Conservation (phyloP, 2,888 invertebrate species). For the Electrophaes corylata region DNA sequence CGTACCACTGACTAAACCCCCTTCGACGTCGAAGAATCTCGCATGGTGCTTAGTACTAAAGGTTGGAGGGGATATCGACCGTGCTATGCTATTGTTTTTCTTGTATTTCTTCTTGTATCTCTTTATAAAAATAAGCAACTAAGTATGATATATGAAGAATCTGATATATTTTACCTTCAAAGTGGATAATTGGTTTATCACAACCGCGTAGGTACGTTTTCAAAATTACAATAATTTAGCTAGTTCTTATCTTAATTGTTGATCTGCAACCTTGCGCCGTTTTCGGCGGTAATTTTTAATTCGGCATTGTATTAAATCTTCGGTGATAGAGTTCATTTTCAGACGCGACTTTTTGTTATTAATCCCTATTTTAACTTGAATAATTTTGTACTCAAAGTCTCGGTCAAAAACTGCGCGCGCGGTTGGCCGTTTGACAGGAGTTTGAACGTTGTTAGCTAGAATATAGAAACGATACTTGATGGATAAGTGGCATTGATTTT, state of each 20-base stretch:
- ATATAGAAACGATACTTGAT: no score
- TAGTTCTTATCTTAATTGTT: conserved; percentile 38
- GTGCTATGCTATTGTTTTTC: no score
- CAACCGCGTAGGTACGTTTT: conserved; percentile 21
- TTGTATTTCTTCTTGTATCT: no score
- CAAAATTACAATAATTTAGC: conserved; percentile 39
- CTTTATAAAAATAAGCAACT: not conserved
- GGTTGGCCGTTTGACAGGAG: no score
- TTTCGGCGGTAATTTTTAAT: conserved; percentile 35
- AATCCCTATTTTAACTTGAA: not conserved
- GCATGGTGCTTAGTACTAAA: no score
- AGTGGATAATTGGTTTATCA: conserved; percentile 35
- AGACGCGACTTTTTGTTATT: conserved; percentile 14
- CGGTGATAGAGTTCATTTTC: not conserved
- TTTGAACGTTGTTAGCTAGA: no score
- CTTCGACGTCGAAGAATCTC: no score
- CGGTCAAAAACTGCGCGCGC: no score
- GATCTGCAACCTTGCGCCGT: conserved; percentile 39
- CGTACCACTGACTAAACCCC: no score
- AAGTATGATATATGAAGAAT: conserved; percentile 22
- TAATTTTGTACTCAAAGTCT: no score
- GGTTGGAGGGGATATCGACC: no score
- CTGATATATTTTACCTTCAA: conserved; percentile 16
- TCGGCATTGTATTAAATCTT: conserved; percentile 35
- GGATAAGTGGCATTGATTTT: no score